Percentiles rank a stretch among this genome's conserved stretches.
phyloP scores from a whole-genome alignment of 2,113 vertebrate genomes.

The Panurus biarmicus region DNA sequence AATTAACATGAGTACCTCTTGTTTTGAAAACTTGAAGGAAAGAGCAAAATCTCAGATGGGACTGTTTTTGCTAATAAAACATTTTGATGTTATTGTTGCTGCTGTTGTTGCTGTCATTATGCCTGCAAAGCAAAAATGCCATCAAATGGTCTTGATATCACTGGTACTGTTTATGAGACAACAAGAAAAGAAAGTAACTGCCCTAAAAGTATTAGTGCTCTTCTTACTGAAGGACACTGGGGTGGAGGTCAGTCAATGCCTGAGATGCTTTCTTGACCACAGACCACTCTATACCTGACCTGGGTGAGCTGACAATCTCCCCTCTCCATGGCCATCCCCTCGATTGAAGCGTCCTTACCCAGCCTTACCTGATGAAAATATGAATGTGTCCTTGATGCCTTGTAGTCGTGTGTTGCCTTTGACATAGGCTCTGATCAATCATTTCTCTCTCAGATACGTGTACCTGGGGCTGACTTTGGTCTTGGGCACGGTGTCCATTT shows the following conservation, averaged over 20 bases:
- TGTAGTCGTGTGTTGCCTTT: background rate
- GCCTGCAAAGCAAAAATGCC: background rate
- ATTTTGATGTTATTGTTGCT: background rate
- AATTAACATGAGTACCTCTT: background rate
- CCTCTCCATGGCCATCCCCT: background rate
- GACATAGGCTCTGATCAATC: background rate
- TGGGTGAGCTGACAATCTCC: background rate
- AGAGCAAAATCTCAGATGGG: background rate
- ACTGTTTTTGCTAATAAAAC: background rate
- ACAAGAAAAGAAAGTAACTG: background rate
- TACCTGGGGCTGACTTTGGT: conserved; percentile 85
- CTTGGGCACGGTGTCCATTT: conserved; percentile 80
- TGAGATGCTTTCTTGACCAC: background rate
- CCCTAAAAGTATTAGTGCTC: background rate
- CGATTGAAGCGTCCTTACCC: background rate
- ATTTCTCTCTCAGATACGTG: conserved; percentile 73
- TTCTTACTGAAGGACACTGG: background rate
- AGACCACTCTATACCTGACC: background rate
- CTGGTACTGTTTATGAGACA: background rate
- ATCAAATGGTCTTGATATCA: background rate
- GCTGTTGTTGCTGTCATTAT: background rate
- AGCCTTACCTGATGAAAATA: background rate
- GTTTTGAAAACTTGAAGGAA: background rate
- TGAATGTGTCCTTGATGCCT: background rate
- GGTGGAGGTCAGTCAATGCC: background rate